These are phyloP conservation scores for Astyanax mexicanus DNA, from an alignment of 2,797 vertebrate species.

Conservation along the genomic window DNA sequence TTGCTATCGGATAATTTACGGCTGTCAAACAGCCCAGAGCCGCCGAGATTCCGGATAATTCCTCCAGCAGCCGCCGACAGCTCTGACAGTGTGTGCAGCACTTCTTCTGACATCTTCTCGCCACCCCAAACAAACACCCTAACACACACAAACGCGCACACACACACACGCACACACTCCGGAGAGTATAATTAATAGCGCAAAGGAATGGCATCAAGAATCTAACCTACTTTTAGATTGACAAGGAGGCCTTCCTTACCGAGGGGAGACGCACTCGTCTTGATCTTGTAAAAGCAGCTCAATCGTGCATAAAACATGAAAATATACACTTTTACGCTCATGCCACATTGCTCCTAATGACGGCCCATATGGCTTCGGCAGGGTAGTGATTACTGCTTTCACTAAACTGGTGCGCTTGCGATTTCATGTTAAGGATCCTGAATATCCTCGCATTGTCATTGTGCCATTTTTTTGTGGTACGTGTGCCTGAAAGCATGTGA, in stretches of 20 bases:
- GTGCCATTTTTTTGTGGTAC: constrained; percentile 1
- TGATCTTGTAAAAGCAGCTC: constrained; percentile 82
- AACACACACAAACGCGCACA: constrained; percentile 16
- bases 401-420: constrained; percentile 20
- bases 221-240: constrained; percentile 66
- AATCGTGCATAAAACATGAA: constrained; percentile 84
- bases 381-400: constrained; percentile 70
- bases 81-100: constrained; percentile 81
- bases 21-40: constrained; percentile 81
- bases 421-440: constrained; percentile 29
- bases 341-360: constrained; percentile 69
- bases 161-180: constrained; percentile 76
- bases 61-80: constrained; percentile 78
- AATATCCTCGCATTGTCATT: not conserved
- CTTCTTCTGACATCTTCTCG: constrained; percentile 75
- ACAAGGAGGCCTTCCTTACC: constrained; percentile 72
- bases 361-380: constrained; percentile 72
- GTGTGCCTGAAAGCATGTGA: constrained; percentile 40
- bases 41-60: constrained; percentile 82
- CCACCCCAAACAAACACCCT: constrained; percentile 78
- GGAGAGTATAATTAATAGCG: constrained; percentile 83
- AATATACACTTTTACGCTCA: constrained; percentile 73
- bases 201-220: constrained; percentile 67
- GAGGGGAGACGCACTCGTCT: constrained; percentile 68
- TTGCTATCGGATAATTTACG: constrained; percentile 79